Evolutionary conservation across 2,797 vertebrate genomes (phyloP), one percentile per base, ranked within the genome.

Genomic region (Scomberomorus guttatus): DNA sequence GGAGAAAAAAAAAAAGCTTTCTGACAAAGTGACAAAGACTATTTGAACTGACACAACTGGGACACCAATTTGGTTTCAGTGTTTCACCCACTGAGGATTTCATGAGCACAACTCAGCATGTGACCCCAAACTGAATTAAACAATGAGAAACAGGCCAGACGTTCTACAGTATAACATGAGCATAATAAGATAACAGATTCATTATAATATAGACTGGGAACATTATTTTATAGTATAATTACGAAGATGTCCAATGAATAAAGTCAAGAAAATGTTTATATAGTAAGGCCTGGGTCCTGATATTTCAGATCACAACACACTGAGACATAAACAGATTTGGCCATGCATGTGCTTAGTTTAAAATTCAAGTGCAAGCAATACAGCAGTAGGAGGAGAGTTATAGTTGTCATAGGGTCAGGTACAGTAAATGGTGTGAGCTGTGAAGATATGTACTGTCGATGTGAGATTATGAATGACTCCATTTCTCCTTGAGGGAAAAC

Each of bases 261-360:
- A 85, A 65, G 69, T 59, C 22, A 65, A 72, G 46, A 78, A 77
- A 72, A 72, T 34, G 24, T 51, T 67, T n/a, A 64, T 69, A 80
- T 71, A 85, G 82, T 81, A 85, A 85, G 84, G 90, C 91, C 85
- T 84, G 83, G 89, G 83, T 90, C 73, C 76, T 62, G 82, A 82
- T 82, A 22, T 72, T 87, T 80, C 48, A 75, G 74, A 85, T 83
- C 79, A 93, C 89, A 85, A 87, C 80, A 90, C 86, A 79, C 22
- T 69, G 81, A 92, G 77, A 91, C 77, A 79, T 50, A 46, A 89
- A 80, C 75, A 67, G 60, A 90, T 87, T 93, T 90, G 90, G 91
- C 91, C 92, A 95, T 94, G 94, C 93, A 93, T 89, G 90, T 82
- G 82, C 73, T 88, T 78, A 74, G 77, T 87, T 89, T 80, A 83